These are phyloP conservation scores for Odontamblyopus rebecca DNA, from an alignment of 2,797 vertebrate genomes.

Conservation along the genomic window DNA sequence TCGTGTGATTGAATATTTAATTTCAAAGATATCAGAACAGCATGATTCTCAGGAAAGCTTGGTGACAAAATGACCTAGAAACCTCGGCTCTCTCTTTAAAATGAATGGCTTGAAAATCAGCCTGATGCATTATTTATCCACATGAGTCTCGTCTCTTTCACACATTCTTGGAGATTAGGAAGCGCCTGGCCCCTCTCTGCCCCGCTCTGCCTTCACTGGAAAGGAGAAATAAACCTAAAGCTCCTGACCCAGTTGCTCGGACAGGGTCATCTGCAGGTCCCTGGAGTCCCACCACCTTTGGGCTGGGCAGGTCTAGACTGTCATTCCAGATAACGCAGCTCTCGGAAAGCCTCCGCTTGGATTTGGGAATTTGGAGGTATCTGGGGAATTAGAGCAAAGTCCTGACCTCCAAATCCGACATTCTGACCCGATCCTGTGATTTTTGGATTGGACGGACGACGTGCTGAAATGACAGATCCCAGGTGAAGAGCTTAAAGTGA, in stretches of 20 bases:
- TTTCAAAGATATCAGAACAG: not conserved
- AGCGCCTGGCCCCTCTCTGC: slow-evolving; percentile 48
- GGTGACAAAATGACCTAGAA: not conserved
- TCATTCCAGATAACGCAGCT: slow-evolving; percentile 53
- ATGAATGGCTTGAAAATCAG: slow-evolving; percentile 38
- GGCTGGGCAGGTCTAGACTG: slow-evolving; percentile 35
- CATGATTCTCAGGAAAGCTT: not conserved
- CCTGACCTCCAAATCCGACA: slow-evolving; percentile 42
- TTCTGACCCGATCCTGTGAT: slow-evolving; percentile 15
- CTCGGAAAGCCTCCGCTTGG: slow-evolving; percentile 12
- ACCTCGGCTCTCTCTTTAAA: slow-evolving; percentile 31
- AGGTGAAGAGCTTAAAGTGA: slow-evolving; percentile 27
- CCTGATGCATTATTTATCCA: slow-evolving; percentile 52
- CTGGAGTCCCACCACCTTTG: slow-evolving; percentile 43
- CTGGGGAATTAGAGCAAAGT: slow-evolving; percentile 59
- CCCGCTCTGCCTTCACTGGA: slow-evolving; percentile 24
- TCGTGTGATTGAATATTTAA: not conserved
- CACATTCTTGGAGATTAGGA: slow-evolving; percentile 55
- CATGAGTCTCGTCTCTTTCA: slow-evolving; percentile 40
- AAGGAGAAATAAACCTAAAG: slow-evolving; percentile 40
- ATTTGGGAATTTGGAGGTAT: slow-evolving; percentile 12
- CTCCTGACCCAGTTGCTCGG: slow-evolving; percentile 24
- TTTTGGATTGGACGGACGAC: slow-evolving; percentile 28
- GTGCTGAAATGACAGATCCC: slow-evolving; percentile 28
- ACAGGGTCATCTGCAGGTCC: slow-evolving; percentile 40